phyloP scores from a whole-genome alignment of 2,113 vertebrate genomes.

The Podarcis cretensis region DNA sequence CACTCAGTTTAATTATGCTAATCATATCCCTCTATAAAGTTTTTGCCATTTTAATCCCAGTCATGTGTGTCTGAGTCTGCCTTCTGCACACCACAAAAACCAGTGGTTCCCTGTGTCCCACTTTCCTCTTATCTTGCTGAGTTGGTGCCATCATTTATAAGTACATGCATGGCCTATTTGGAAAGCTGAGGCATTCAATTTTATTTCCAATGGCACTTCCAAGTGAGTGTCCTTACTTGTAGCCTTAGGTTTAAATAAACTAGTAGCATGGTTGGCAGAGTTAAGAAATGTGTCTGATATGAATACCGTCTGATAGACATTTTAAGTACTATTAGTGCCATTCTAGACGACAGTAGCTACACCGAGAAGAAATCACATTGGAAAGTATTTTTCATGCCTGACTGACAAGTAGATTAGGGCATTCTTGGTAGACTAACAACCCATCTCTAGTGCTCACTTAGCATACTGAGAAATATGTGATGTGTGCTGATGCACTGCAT shows the following conservation, averaged over 20 bases:
- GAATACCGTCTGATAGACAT: slow-evolving; percentile 10
- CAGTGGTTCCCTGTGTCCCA: background rate
- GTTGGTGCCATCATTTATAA: background rate
- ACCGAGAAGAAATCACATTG: slow-evolving; percentile 35
- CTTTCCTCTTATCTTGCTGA: background rate
- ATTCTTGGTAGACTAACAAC: slow-evolving; percentile 34
- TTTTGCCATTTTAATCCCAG: background rate
- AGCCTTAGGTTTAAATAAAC: background rate
- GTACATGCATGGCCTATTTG: background rate
- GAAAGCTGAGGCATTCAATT: background rate
- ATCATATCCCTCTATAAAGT: background rate
- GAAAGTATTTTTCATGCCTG: slow-evolving; percentile 35
- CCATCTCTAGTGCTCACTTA: slow-evolving; percentile 30
- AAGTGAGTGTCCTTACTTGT: background rate
- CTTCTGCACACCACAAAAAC: background rate
- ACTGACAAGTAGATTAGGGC: slow-evolving; percentile 38
- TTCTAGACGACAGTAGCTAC: slow-evolving; percentile 17
- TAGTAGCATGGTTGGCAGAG: background rate
- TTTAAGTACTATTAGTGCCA: slow-evolving; percentile 26
- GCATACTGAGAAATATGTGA: slow-evolving; percentile 22
- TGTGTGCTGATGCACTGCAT: slow-evolving; percentile 30
- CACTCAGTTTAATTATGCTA: background rate
- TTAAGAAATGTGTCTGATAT: background rate
- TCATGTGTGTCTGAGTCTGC: background rate
- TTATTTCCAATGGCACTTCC: slow-evolving; percentile 3